These are phyloP conservation scores for Dysdera silvatica DNA, from an alignment of 1,140 invertebrate genomes.

Conservation along the genomic window DNA sequence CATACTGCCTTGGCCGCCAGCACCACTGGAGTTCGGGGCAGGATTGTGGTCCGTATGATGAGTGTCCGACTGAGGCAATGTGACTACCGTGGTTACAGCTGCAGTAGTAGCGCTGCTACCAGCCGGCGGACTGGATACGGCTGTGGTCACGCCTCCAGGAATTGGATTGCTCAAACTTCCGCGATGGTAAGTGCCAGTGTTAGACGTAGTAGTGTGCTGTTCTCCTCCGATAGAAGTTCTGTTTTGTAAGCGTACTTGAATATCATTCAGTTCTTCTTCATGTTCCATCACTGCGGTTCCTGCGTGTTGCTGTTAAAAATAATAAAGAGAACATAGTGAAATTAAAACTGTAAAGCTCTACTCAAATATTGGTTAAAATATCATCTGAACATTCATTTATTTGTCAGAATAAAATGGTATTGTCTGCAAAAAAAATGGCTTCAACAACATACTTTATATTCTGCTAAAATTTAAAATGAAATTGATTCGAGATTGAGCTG, in stretches of 20 bases:
- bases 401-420: background rate
- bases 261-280: slow-evolving; percentile 48
- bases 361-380: slow-evolving; percentile 2
- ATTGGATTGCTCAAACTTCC: slow-evolving; percentile 15
- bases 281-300: slow-evolving; percentile 40
- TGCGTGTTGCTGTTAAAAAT: slow-evolving; percentile 41
- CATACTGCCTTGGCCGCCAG: background rate
- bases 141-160: slow-evolving; percentile 2
- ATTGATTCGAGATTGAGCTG: too few relatives aligned
- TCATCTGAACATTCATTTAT: slow-evolving; percentile 13
- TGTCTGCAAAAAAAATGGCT: background rate
- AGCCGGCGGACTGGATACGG: slow-evolving; percentile 12
- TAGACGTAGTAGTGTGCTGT: too few relatives aligned
- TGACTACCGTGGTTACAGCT: slow-evolving; percentile 27
- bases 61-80: slow-evolving; percentile 18
- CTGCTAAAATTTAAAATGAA: too few relatives aligned
- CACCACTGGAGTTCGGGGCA: background rate
- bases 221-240: slow-evolving; percentile 35
- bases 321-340: background rate
- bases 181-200: slow-evolving; percentile 26
- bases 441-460: background rate
- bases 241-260: slow-evolving; percentile 46
- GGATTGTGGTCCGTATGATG: background rate
- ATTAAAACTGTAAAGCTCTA: background rate
- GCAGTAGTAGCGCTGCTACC: too few relatives aligned